These are phyloP conservation scores for Ptychadena robeensis DNA, from an alignment of 2,797 vertebrate species.

Conservation along the genomic window DNA sequence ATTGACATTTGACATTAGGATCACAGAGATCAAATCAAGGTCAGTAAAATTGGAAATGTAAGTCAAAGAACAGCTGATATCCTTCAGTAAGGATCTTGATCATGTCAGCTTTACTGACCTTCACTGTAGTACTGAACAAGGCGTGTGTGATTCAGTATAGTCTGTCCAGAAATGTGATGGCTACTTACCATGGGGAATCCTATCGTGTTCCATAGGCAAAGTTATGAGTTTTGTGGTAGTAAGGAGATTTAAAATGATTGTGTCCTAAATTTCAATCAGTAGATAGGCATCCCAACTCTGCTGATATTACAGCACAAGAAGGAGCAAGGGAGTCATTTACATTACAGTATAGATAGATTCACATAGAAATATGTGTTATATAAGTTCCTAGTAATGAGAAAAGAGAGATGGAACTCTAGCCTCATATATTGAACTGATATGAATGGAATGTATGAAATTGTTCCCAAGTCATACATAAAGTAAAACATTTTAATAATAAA, in stretches of 20 bases:
- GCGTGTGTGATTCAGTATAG: constrained; percentile 61
- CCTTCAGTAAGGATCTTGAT: constrained; percentile 58
- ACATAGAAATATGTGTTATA: constrained; percentile 21
- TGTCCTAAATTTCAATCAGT: constrained; percentile 60
- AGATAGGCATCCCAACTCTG: constrained; percentile 17
- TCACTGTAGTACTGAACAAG: constrained; percentile 69
- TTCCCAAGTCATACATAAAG: constrained; percentile 15
- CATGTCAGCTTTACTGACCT: constrained; percentile 63
- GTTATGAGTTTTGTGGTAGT: constrained; percentile 51
- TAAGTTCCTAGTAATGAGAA: neutral
- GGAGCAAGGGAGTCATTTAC: constrained; percentile 44
- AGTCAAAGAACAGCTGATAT: constrained; percentile 51
- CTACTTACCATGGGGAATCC: constrained; percentile 63
- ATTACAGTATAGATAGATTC: neutral
- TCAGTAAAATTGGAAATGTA: constrained; percentile 30
- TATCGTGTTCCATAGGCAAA: constrained; percentile 45
- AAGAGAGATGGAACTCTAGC: constrained; percentile 4
- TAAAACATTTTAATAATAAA: constrained; percentile 11
- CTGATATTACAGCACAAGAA: constrained; percentile 53
- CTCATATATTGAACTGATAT: neutral
- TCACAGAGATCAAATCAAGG: constrained; percentile 8
- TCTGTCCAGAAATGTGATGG: constrained; percentile 62
- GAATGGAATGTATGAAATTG: neutral
- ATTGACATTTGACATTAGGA: neutral
- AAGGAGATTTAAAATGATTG: constrained; percentile 42